Conservation (phyloP, 2,113 vertebrate genomes). For the Gopherus evgoodei region DNA sequence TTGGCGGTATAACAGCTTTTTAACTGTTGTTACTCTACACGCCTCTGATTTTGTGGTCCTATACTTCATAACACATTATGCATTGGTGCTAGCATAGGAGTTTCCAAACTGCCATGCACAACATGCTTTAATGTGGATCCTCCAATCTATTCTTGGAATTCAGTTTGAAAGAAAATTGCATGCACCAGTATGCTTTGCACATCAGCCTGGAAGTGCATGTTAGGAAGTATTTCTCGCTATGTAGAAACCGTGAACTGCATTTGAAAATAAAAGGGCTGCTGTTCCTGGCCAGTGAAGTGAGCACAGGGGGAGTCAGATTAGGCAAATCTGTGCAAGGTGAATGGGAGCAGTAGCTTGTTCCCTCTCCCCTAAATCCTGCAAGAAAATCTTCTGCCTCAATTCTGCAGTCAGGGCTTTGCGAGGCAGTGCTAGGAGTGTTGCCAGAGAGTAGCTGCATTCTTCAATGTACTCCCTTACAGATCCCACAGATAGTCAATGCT, state of each 20-base stretch:
- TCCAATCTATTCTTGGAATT: slow-evolving; percentile 6
- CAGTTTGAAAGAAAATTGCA: background rate
- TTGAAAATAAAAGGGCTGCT: background rate
- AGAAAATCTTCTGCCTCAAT: background rate
- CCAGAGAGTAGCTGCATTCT: background rate
- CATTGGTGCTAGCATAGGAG: background rate
- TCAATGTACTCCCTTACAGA: background rate
- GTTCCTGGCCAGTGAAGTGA: background rate
- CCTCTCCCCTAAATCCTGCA: background rate
- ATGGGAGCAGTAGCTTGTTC: background rate
- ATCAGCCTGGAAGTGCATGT: background rate
- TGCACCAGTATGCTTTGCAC: background rate
- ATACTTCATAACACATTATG: fast-evolving
- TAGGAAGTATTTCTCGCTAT: background rate
- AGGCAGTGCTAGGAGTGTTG: background rate
- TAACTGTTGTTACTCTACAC: background rate
- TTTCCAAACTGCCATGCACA: background rate
- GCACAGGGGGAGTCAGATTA: background rate
- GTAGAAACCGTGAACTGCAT: background rate
- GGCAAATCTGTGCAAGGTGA: background rate
- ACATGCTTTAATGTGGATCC: background rate
- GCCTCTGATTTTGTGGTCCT: background rate
- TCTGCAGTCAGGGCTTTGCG: background rate
- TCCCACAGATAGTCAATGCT: background rate
- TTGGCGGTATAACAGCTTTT: background rate